Evolutionary conservation across 2,113 vertebrate species (phyloP), one percentile per base, ranked within the genome.

Genomic region (Numenius arquata): DNA sequence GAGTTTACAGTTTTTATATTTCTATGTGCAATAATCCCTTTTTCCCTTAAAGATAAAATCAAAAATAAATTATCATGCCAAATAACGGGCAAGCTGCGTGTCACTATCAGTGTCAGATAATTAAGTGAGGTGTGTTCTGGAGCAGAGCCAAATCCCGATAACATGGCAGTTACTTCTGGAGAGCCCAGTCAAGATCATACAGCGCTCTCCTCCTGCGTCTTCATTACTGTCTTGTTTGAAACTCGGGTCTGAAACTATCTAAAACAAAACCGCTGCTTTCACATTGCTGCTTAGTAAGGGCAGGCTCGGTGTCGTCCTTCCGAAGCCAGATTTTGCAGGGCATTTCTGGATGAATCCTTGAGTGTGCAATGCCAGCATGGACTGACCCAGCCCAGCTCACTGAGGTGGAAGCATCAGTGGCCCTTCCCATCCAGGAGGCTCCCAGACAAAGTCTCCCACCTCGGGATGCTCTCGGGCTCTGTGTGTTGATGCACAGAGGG

Each of bases 251-350:
- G 25, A 27, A 63, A 80, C 41, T 18, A 27, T 9, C 29, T 32
- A 7, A 58, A 77, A 22, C 48, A 68, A 71, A 59, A 2, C 9
- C 15, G 4, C 23, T 11, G 18, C 34, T n/a, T 67, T 14, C 26
- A 23, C 20, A 8, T 8, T 0, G 0, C 62, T 32, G 17, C 62
- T 53, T 7, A 2, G 16, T 6, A 23, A 38, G 1, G 1, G 18
- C n/a, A 62, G 58, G 47, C 32, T 32, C 2, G 4, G 11, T 4
- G 27, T 4, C 40, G 8, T 5, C 41, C 50, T 63, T 22, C 50
- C 1, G 3, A 17, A 66, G 52, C 48, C 67, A 38, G 56, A n/a
- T 40, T 27, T 34, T 21, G 7, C 58, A 9, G 5, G 4, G 38
- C 22, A 8, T 21, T 56, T 47, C 38, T 38, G 53, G 41, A 67